Evolutionary conservation across 1,140 invertebrate genomes (phyloP), one percentile per base, ranked within the genome.

Genomic region (Triops longicaudatus): DNA sequence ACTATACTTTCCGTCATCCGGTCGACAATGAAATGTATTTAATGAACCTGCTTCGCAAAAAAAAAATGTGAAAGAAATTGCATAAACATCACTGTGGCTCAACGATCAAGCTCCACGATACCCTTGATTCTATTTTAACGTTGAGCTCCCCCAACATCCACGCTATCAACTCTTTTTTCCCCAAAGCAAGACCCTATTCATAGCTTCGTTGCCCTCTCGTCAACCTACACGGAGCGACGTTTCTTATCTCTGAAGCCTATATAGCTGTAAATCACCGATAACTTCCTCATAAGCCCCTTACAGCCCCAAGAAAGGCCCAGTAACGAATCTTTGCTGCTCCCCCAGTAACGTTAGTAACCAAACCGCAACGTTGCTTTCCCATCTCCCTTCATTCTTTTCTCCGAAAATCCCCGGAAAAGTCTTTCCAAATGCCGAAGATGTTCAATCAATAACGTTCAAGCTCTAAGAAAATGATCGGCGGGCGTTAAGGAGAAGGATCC

Each of bases 291-390:
- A 63, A 63, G 2, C 50, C 50, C 14, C 50, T 14, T 0, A 17
- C 50, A 0, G 3, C 50, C n/a, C 10, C 10, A 63, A 63, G 22
- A 63, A 22, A 63, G 31, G 31, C 31, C 31, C 31, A 37, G 31
- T 37, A 37, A 37, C 17, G 50, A 63, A 63, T 63, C 50, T 63
- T 63, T 7, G 2, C 31, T 7, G 2, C 31, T 37, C 31, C 31
- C 31, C 31, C 50, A 63, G 50, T 63, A 63, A 63, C 50, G 50
- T 63, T 63, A 63, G 50, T 63, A 63, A 63, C 50, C 50, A 63
- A 63, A n/a, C 50, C 50, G 50, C 50, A 63, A 63, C 17, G 14
- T 63, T 63, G 3, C 2, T 17, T 5, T 63, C 14, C 50, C 50
- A n/a, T 63, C 50, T 63, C 50, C 22, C 50, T 22, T 63, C 50